A percentile compares a stretch with the other conserved stretches of the same genome.
Evolutionary conservation across 2,888 invertebrate genomes (phyloP).

Genomic region (Drosophila peninsularis): DNA sequence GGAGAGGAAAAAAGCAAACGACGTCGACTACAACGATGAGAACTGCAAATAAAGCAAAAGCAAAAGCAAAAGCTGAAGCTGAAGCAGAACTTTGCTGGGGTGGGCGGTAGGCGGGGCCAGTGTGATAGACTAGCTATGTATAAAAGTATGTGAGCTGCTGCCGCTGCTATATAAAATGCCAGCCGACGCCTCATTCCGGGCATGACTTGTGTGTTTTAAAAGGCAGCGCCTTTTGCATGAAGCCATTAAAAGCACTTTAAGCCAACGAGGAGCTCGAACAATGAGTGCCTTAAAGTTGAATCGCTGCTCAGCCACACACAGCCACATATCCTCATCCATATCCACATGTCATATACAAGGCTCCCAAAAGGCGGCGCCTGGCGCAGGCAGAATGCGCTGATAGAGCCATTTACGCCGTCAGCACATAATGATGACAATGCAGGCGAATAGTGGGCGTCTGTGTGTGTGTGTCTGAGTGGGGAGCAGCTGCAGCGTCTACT

Average conservation of each 20-base stretch:
- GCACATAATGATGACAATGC: slow-evolving; percentile 77
- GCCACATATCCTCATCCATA: slow-evolving; percentile 5
- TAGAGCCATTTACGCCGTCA: slow-evolving; percentile 80
- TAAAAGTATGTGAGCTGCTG: slow-evolving; percentile 22
- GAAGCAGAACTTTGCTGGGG: slow-evolving; percentile 43
- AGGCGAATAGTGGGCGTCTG: slow-evolving; percentile 15
- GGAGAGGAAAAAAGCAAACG: slow-evolving; percentile 20
- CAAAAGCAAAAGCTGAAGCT: slow-evolving; percentile 39
- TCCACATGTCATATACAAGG: slow-evolving; percentile 62
- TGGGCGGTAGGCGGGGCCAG: slow-evolving; percentile 43
- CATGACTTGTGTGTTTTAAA: slow-evolving; percentile 64
- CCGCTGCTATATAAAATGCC: slow-evolving; percentile 29
- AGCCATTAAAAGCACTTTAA: slow-evolving; percentile 77
- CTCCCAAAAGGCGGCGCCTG: slow-evolving; percentile 40
- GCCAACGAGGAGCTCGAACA: slow-evolving; percentile 38
- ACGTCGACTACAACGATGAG: slow-evolving; percentile 30
- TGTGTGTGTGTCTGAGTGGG: slow-evolving; percentile 12
- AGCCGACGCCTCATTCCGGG: slow-evolving; percentile 1
- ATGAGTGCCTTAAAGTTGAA: slow-evolving; percentile 61
- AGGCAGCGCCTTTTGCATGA: slow-evolving; percentile 48
- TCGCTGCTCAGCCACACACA: slow-evolving; percentile 6
- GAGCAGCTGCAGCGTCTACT: slow-evolving; percentile 67
- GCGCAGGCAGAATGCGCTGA: slow-evolving; percentile 66
- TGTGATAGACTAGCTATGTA: slow-evolving; percentile 61
- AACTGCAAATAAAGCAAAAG: slow-evolving; percentile 77